phyloP scores from a whole-genome alignment of 2,113 vertebrate species.

The Orcinus orca region DNA sequence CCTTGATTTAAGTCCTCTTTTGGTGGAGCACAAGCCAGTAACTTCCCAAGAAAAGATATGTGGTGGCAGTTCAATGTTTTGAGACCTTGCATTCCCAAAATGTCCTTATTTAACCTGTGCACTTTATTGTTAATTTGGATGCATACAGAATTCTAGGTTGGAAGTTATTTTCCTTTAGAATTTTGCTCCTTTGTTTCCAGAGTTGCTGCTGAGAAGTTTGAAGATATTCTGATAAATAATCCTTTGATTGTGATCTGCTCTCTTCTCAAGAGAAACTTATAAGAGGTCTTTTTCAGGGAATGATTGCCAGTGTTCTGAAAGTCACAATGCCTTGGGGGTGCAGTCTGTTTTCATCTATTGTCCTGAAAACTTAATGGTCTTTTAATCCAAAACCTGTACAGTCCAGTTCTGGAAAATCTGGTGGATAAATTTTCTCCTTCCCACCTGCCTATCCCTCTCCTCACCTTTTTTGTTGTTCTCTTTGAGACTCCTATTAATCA shows the following conservation, averaged over 20 bases:
- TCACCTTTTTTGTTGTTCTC: background rate
- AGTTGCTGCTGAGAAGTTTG: background rate
- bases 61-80: background rate
- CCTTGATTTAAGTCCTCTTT: background rate
- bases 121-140: background rate
- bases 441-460: background rate
- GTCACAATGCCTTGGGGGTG: background rate
- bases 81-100: background rate
- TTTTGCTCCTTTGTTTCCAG: background rate
- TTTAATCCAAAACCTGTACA: background rate
- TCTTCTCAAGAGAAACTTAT: background rate
- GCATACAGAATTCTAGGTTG: background rate
- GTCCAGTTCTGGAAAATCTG: background rate
- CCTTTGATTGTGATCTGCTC: background rate
- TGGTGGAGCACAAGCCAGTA: background rate
- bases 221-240: background rate
- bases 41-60: background rate
- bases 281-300: background rate
- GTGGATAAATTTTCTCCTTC: background rate
- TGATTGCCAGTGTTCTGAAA: background rate
- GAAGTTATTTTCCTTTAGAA: background rate
- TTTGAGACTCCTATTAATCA: background rate
- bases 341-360: background rate
- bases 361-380: background rate
- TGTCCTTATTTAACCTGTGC: background rate